Conservation (phyloP, 1,140 invertebrate genomes). For the Drosophila lowei region DNA sequence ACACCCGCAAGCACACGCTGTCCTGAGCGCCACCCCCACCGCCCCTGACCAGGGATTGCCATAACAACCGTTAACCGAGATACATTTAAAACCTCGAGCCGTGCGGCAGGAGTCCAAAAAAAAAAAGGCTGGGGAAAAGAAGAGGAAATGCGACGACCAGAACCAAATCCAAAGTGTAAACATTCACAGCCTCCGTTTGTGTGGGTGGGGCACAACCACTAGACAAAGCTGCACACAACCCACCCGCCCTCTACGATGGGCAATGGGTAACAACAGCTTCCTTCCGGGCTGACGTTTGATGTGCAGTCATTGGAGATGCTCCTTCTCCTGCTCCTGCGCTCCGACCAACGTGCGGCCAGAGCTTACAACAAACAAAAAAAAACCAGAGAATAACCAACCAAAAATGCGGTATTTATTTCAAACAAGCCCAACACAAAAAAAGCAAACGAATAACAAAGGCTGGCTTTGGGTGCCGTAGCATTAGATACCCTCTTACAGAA, state of each 20-base stretch:
- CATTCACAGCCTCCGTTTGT: constrained; percentile 72
- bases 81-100: constrained; percentile 65
- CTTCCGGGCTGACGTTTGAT: constrained; percentile 79
- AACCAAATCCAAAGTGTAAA: constrained; percentile 78
- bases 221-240: constrained; percentile 36
- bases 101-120: no score
- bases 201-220: not conserved
- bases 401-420: constrained; percentile 78
- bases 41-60: constrained; percentile 43
- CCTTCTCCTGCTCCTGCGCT: not conserved
- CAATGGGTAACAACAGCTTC: constrained; percentile 61
- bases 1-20: constrained; percentile 60
- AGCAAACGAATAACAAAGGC: constrained; percentile 26
- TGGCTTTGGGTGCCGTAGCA: no score
- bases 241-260: not conserved
- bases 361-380: constrained; percentile 40
- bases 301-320: constrained; percentile 54
- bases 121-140: constrained; percentile 32
- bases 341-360: constrained; percentile 28
- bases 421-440: constrained; percentile 45
- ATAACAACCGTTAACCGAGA: constrained; percentile 76
- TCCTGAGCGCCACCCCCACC: not conserved
- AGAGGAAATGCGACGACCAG: constrained; percentile 57
- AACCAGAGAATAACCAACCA: constrained; percentile 13
- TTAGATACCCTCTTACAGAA: no score